A percentile compares a stretch with the other conserved stretches of the same genome.
Conservation (phyloP, 2,888 invertebrate species). For the Drosophila colorata region DNA sequence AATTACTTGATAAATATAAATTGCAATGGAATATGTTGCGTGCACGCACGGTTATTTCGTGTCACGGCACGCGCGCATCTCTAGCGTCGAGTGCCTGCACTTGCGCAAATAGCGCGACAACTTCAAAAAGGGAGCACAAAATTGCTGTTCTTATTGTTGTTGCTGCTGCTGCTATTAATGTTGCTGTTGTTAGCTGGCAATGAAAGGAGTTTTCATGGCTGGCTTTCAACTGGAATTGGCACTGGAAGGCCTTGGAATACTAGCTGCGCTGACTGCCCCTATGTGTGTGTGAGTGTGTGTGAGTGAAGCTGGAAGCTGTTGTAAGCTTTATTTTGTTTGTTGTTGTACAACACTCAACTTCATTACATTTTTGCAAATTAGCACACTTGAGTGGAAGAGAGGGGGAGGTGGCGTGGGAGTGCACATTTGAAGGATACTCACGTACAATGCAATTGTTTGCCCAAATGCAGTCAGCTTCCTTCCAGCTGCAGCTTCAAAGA, state of each 20-base stretch:
- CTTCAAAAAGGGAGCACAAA: constrained; percentile 77
- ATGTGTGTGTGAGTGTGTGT: neutral
- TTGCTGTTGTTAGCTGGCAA: constrained; percentile 59
- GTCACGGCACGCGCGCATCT: constrained; percentile 41
- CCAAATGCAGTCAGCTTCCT: constrained; percentile 45
- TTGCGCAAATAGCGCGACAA: constrained; percentile 79
- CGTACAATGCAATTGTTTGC: constrained; percentile 67
- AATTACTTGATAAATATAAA: neutral
- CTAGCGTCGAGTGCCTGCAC: constrained; percentile 68
- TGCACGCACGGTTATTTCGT: constrained; percentile 32
- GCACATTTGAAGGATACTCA: constrained; percentile 77
- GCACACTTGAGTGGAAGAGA: constrained; percentile 56
- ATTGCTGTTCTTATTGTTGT: constrained; percentile 38
- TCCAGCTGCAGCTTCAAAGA: constrained; percentile 35
- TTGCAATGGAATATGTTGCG: neutral
- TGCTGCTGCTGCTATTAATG: constrained; percentile 25
- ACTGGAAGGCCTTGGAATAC: constrained; percentile 72
- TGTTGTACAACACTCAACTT: constrained; percentile 31
- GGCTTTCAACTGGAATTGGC: constrained; percentile 60
- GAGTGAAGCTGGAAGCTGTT: constrained; percentile 41
- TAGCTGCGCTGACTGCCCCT: constrained; percentile 12
- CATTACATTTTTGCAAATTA: constrained; percentile 70
- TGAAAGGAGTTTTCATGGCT: constrained; percentile 74
- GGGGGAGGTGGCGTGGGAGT: constrained; percentile 3
- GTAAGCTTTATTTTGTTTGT: constrained; percentile 15